Percentiles rank a stretch among this genome's conserved stretches.
Conservation (phyloP, 2,797 vertebrate genomes). For the Bovichtus diacanthus region DNA sequence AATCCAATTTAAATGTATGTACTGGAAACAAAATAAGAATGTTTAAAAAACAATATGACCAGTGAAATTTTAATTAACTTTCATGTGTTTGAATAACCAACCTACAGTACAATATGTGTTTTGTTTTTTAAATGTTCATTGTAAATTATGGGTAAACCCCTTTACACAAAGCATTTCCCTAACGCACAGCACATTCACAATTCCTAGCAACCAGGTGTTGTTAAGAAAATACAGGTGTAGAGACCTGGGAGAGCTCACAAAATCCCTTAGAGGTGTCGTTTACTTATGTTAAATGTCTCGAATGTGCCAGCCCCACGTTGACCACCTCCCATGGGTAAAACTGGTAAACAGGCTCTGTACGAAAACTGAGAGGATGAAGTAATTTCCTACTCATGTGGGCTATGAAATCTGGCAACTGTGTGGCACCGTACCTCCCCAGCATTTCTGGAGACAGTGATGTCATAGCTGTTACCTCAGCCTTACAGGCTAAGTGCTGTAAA, state of each 20-base stretch:
- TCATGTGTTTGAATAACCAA: conserved; percentile 2
- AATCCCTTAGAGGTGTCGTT: conserved; percentile 38
- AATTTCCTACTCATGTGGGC: conserved; percentile 76
- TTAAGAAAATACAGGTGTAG: conserved; percentile 81
- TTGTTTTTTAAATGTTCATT: conserved; percentile 14
- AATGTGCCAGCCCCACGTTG: conserved; percentile 63
- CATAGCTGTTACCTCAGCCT: conserved; percentile 76
- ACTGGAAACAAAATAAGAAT: background rate
- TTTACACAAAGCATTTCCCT: conserved; percentile 31
- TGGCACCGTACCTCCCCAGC: conserved; percentile 69
- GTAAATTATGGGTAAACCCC: background rate
- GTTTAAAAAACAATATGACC: background rate
- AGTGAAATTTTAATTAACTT: no score
- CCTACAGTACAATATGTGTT: background rate
- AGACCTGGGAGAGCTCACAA: conserved; percentile 53
- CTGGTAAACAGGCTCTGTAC: conserved; percentile 72
- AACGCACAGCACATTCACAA: conserved; percentile 32
- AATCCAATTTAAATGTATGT: conserved; percentile 40
- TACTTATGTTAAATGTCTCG: conserved; percentile 44
- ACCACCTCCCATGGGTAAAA: conserved; percentile 68
- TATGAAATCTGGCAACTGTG: conserved; percentile 77
- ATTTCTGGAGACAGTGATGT: conserved; percentile 83
- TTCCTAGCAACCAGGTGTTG: conserved; percentile 70
- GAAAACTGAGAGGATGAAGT: conserved; percentile 77
- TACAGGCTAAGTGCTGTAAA: conserved; percentile 75